These are phyloP conservation scores for Noturus placidus DNA, from an alignment of 2,113 vertebrate genomes.

Conservation along the genomic window DNA sequence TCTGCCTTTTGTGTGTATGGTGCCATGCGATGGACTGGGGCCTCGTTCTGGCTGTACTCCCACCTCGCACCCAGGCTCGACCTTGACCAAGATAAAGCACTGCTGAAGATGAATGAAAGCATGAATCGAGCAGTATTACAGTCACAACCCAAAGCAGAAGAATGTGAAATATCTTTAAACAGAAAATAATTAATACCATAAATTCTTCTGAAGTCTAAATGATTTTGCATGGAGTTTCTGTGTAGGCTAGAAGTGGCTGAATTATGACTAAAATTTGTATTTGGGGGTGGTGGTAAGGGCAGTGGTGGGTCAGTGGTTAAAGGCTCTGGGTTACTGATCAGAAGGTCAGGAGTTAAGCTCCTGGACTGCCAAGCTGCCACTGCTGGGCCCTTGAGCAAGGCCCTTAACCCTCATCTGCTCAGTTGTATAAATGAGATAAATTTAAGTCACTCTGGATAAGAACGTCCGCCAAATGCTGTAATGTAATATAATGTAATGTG, in stretches of 20 bases:
- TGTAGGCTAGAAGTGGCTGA: background rate
- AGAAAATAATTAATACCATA: background rate
- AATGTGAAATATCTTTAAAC: background rate
- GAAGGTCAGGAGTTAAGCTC: no score
- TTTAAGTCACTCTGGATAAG: no score
- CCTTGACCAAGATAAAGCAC: background rate
- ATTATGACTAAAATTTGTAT: background rate
- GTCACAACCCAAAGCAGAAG: background rate
- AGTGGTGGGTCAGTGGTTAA: no score
- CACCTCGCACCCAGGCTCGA: background rate
- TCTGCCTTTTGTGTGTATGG: background rate
- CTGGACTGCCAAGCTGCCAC: no score
- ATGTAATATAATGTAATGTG: no score
- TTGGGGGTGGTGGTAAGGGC: no score
- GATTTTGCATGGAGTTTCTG: background rate
- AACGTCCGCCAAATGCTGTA: no score
- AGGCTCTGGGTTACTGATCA: no score
- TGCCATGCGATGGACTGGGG: background rate
- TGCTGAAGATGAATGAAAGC: background rate
- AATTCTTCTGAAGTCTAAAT: background rate
- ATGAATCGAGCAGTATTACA: background rate
- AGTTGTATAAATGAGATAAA: no score
- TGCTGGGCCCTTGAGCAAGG: no score
- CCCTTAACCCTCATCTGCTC: no score
- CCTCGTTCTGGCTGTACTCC: background rate